Base-by-base conservation (phyloP, 2,797 vertebrate species). In the Balearica regulorum region DNA sequence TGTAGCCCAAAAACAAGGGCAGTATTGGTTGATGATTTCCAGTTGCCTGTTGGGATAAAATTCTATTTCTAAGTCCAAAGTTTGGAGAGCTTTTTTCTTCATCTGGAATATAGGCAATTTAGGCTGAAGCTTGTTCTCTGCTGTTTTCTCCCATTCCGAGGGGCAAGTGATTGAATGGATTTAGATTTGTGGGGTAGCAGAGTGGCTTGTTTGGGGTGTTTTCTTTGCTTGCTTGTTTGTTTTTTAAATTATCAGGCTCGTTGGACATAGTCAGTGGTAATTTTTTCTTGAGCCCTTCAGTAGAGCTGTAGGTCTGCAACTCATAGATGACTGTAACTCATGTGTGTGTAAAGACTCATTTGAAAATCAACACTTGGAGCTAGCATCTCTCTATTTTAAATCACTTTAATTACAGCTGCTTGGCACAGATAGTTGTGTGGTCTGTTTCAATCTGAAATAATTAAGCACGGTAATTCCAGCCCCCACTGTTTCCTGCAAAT, bases 361-460 rank as follows among this genome's bases (percentile, higher is more conserved):
- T 96, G 88, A 92, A 95, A 95, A 96, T 91, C 92, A 96, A 93
- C 83, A 95, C 93, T 96, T 94, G 79, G 87, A 95, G 80, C 85
- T 90, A 90, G 58, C 81, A 94, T 96, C 86, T 93, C 81, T 94
- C 48, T 82, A 93, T 89, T 97, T 97, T 95, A 96, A 94, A 95
- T 97, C 96, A 97, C 95, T 97, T 97, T 96, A 95, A 96, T 97
- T 97, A 95, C 94, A 96, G 93, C 87, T 97, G 87, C 89, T 97
- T 97, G 96, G 96, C 96, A 95, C 51, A 89, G 81, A 95, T 93
- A 96, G 92, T 95, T 96, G 94, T 95, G 87, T 94, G 96, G 93
- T 96, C 90, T 95, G 72, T 88, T 97, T 95, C 97, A 95, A 37
- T 97, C 92, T 96, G 96, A 96, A 94, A 93, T 95, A 89, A 95